Percentiles rank a stretch among this genome's conserved stretches.
phyloP scores from a whole-genome alignment of 2,797 vertebrate species.

The Dendrocincla fuliginosa region DNA sequence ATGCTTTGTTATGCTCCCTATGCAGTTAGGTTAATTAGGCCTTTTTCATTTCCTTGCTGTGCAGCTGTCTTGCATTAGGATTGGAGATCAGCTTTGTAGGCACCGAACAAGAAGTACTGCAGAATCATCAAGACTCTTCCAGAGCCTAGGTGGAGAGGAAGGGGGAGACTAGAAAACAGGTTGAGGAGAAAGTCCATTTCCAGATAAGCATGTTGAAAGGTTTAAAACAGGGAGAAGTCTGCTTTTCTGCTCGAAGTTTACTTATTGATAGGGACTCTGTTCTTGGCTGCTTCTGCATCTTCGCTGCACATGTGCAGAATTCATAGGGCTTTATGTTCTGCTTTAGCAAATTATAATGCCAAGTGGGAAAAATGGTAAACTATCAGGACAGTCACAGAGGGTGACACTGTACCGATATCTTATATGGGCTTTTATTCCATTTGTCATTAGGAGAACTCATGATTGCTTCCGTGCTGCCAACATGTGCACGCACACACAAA shows the following conservation, averaged over 20 bases:
- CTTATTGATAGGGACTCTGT: background rate
- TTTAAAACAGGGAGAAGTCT: slow-evolving; percentile 3
- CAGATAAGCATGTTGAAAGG: slow-evolving; percentile 21
- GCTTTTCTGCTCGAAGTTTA: slow-evolving; percentile 13
- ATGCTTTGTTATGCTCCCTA: background rate
- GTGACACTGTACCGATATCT: background rate
- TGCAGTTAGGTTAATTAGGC: background rate
- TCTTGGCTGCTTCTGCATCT: background rate
- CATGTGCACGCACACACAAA: rapidly evolving
- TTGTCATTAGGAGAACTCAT: background rate
- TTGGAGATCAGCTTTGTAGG: background rate
- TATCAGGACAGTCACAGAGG: background rate
- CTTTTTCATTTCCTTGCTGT: background rate
- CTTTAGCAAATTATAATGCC: background rate
- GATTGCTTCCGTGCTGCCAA: background rate
- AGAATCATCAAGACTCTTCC: background rate
- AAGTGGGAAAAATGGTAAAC: background rate
- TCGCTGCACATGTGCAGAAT: background rate
- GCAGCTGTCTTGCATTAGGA: background rate
- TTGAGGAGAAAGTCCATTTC: background rate
- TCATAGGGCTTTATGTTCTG: background rate
- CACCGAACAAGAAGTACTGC: background rate
- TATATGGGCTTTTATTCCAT: background rate
- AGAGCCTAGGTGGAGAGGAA: background rate
- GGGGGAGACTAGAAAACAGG: background rate